Evolutionary conservation across 2,888 invertebrate species (phyloP).

Genomic region (Caradrina kadenii): DNA sequence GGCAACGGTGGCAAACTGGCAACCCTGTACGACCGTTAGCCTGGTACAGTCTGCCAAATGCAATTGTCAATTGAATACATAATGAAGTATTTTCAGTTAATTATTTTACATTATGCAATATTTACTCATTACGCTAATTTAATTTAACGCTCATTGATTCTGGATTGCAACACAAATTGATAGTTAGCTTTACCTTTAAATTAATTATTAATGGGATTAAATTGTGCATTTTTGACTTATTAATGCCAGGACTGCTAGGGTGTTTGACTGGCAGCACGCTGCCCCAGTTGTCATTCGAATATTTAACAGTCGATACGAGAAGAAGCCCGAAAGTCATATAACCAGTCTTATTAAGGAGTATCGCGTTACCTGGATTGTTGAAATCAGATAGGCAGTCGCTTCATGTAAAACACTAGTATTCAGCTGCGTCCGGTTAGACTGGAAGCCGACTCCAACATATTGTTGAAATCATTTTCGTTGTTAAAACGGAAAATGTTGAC

Average conservation of each 20-base stretch:
- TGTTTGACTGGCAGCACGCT: too few species aligned
- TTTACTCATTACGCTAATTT: conserved; percentile 48
- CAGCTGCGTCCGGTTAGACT: too few species aligned
- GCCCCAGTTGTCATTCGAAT: background rate
- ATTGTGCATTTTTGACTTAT: conserved; percentile 24
- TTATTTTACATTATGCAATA: conserved; percentile 50
- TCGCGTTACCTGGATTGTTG: too few species aligned
- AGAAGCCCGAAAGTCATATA: background rate
- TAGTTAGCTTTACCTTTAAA: conserved; percentile 37
- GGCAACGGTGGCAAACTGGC: conserved; percentile 8
- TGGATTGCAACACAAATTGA: conserved; percentile 33
- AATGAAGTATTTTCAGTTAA: conserved; percentile 55
- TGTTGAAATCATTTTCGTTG: background rate
- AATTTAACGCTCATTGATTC: conserved; percentile 39
- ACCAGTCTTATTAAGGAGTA: too few species aligned
- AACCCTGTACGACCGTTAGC: conserved; percentile 59
- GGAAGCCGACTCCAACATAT: too few species aligned
- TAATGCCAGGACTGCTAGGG: conserved; percentile 28
- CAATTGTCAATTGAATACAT: conserved; percentile 69
- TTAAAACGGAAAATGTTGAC: background rate
- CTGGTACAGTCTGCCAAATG: conserved; percentile 64
- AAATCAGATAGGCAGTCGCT: too few species aligned
- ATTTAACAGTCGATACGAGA: background rate
- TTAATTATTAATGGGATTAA: conserved; percentile 36
- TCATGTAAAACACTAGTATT: too few species aligned